Percentiles rank a stretch among this genome's conserved stretches.
Conservation (phyloP, 2,888 invertebrate species). For the Rhagonycha lutea region DNA sequence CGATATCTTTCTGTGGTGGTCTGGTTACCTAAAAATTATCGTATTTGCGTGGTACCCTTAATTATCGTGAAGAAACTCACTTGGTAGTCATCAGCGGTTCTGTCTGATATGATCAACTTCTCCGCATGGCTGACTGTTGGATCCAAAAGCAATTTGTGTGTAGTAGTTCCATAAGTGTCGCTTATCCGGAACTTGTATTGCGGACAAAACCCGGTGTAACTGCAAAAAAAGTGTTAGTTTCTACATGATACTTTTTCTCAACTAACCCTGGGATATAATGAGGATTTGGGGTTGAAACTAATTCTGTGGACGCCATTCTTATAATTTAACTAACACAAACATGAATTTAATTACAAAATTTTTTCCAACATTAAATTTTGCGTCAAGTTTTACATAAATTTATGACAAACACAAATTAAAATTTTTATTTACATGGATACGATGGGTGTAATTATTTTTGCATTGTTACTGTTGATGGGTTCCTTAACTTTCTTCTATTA, state of each 20-base stretch:
- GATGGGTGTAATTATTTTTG: not conserved
- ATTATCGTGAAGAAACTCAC: not conserved
- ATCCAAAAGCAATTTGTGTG: slow-evolving; percentile 75
- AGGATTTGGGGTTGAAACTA: slow-evolving; percentile 69
- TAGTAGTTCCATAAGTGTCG: slow-evolving; percentile 74
- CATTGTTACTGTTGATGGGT: not conserved
- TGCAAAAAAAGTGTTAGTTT: slow-evolving; percentile 42
- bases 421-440: not conserved
- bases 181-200: slow-evolving; percentile 75
- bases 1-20: slow-evolving; percentile 69
- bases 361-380: not conserved
- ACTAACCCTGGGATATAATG: slow-evolving; percentile 76
- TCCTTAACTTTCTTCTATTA: not conserved
- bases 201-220: slow-evolving; percentile 79
- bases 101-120: slow-evolving; percentile 68
- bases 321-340: slow-evolving; percentile 8
- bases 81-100: slow-evolving; percentile 63
- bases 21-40: slow-evolving; percentile 56
- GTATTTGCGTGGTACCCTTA: not conserved
- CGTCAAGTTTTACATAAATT: not conserved
- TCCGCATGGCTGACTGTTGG: slow-evolving; percentile 75
- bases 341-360: slow-evolving; percentile 13
- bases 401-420: not conserved
- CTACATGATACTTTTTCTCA: not conserved
- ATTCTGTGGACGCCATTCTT: slow-evolving; percentile 49